phyloP scores from a whole-genome alignment of 2,888 invertebrate species.

The Diadegma fenestrale region DNA sequence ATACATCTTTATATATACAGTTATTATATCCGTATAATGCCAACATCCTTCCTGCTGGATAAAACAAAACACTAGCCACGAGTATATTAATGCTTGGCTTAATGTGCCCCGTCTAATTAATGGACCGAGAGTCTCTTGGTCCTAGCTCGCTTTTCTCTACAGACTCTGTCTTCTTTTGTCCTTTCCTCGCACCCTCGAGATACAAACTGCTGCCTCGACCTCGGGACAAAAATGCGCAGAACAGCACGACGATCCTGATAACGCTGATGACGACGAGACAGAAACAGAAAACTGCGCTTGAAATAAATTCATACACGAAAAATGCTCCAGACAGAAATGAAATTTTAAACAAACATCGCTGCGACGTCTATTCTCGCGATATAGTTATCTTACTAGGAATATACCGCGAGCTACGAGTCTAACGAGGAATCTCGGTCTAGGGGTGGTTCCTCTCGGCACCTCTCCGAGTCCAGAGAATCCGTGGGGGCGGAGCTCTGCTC shows the following conservation, averaged over 20 bases:
- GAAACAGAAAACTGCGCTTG: slow-evolving; percentile 5
- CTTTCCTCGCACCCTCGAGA: slow-evolving; percentile 39
- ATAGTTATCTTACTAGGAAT: slow-evolving; percentile 38
- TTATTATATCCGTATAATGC: slow-evolving; percentile 55
- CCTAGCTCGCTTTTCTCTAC: slow-evolving; percentile 70
- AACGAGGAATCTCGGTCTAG: slow-evolving; percentile 72
- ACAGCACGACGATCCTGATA: slow-evolving; percentile 33
- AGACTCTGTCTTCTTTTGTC: slow-evolving; percentile 31
- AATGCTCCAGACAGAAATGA: slow-evolving; percentile 36
- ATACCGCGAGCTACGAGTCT: neutral
- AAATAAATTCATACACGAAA: slow-evolving; percentile 30
- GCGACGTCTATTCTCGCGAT: neutral
- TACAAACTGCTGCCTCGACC: slow-evolving; percentile 24
- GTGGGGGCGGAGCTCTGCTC: slow-evolving; percentile 82
- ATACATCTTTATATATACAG: slow-evolving; percentile 46
- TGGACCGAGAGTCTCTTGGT: slow-evolving; percentile 79
- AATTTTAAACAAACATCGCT: slow-evolving; percentile 19
- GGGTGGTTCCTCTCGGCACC: slow-evolving; percentile 77
- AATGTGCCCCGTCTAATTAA: slow-evolving; percentile 84
- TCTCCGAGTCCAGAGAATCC: slow-evolving; percentile 80
- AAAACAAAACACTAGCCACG: slow-evolving; percentile 84
- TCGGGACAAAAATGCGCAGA: slow-evolving; percentile 49
- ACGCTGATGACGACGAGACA: slow-evolving; percentile 29
- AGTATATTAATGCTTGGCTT: slow-evolving; percentile 85
- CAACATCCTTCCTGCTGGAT: slow-evolving; percentile 83